Evolutionary conservation across 1,140 invertebrate species (phyloP).

Genomic region (Drosophila kepulauana): DNA sequence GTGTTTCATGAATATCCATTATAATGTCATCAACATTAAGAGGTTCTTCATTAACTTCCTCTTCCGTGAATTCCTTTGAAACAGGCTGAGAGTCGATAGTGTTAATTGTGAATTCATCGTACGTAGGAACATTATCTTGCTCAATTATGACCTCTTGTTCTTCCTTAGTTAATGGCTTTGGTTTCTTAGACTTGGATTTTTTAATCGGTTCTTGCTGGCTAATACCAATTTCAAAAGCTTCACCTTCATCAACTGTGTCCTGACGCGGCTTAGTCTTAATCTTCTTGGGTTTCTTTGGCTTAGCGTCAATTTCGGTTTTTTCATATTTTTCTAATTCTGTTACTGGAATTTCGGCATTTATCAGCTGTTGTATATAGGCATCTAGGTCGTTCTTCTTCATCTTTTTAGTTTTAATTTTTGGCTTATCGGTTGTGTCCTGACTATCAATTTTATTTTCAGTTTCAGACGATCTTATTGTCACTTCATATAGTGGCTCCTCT

Average conservation of each 20-base stretch:
- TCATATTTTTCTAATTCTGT: conserved; percentile 84
- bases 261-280: conserved; percentile 65
- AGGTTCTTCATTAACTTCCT: neutral
- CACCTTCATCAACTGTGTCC: conserved; percentile 43
- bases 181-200: conserved; percentile 64
- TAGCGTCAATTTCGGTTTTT: conserved; percentile 77
- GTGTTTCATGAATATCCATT: conserved; percentile 38
- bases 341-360: conserved; percentile 78
- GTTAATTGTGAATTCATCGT: conserved; percentile 57
- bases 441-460: conserved; percentile 22
- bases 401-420: conserved; percentile 63
- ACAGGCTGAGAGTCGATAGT: conserved; percentile 46
- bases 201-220: conserved; percentile 60
- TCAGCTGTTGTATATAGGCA: conserved; percentile 78
- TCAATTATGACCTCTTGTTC: conserved; percentile 13
- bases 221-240: conserved; percentile 61
- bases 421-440: conserved; percentile 57
- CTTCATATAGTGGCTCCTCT: conserved; percentile 80
- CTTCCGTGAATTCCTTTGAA: neutral
- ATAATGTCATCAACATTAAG: conserved; percentile 55
- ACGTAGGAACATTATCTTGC: conserved; percentile 24
- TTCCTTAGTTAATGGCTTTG: conserved; percentile 31
- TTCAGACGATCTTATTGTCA: conserved; percentile 69
- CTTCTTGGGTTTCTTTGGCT: conserved; percentile 72
- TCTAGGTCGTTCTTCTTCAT: conserved; percentile 78